Base-by-base conservation (phyloP, 1,140 invertebrate species). In the Apis cerana region DNA sequence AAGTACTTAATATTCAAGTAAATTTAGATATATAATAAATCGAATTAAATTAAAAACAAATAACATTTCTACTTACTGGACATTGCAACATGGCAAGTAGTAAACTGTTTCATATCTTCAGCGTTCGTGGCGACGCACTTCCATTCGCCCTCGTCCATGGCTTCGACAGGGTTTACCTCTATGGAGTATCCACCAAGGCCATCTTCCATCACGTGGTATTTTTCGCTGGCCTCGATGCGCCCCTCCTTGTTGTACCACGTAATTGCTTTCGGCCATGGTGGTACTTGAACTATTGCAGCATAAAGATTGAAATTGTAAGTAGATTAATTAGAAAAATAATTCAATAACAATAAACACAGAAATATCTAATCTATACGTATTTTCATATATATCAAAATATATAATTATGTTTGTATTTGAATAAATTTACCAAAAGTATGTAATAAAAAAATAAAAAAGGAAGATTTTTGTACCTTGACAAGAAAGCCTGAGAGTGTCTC, bases 191-290 rank as follows among this genome's bases (percentile, higher is more conserved):
- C 96, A 56, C 97, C 97, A 17, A 97, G 94, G 4, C 97, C 97
- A 91, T 98, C 97, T 88, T 97, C 97, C 83, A 96, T 95, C 15
- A 96, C 92, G 82, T 96, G 96, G 89, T 97, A 97, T 79, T 95
- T 95, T 58, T 95, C 95, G 76, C 93, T 94, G 4, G 95, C 91
- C 68, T 97, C 96, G 43, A 98, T 95, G 65, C 96, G 95, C 1
- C 97, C 97, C 89, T 96, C 96, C 83, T 97, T 97, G 90, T 98
- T 98, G 93, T 97, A 98, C 97, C 97, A 98, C 5, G 95, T 94
- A 2, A 98, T 96, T 76, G 94, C 95, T 87, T 96, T 96, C 0
- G 97, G 97, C 97, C 97, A 97, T 7, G 97, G 97, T 61, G 97
- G 97, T 71, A 97, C 97, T 85, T 96, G 95, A 68, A 98, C 96